Evolutionary conservation across 2,113 vertebrate species (phyloP), one percentile per base, ranked within the genome.

Genomic region (Sphyrna mokarran): DNA sequence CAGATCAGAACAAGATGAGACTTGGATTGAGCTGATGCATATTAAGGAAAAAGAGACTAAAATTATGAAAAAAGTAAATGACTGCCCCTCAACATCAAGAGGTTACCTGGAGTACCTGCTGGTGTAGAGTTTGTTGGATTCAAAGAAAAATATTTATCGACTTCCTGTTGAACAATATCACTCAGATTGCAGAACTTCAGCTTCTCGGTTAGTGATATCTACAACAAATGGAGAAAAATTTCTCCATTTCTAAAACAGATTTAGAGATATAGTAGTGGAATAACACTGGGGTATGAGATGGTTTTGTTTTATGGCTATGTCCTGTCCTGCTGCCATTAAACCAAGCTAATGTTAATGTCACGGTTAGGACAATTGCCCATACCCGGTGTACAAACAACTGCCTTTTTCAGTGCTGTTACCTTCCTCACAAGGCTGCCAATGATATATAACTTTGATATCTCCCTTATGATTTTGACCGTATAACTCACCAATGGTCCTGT

Each of bases 141-240:
- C 33, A 37, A 93, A 93, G 29, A 68, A 68, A 68, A 86, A 94
- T 98, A 97, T 85, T 98, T 98, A 96, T 98, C 98, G 22, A 98
- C 97, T 97, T 98, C 98, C 90, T 98, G 97, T 96, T 98, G 98
- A 29, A 98, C 98, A 95, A 98, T 98, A 95, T 98, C 97, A 96
- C 98, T 96, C 68, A 98, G 96, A 98, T 70, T 97, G 98, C 95
- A 98, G 97, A 72, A 98, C 98, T 96, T 98, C 98, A 96, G 90
- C 90, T 93, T 93, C 63, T 93, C 37, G 58, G 61, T n/a, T 5
- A 93, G 18, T 40, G 33, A 93, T 37, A 40, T 68, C 61, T 90
- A 68, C 33, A 93, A 68, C 40, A 93, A 93, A 1, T 7, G 63
- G 63, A 93, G 22, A 90, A 90, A 58, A 29, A n/a, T n/a, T n/a